Base-by-base conservation (phyloP, 1,140 invertebrate species). In the Vanessa tameamea region DNA sequence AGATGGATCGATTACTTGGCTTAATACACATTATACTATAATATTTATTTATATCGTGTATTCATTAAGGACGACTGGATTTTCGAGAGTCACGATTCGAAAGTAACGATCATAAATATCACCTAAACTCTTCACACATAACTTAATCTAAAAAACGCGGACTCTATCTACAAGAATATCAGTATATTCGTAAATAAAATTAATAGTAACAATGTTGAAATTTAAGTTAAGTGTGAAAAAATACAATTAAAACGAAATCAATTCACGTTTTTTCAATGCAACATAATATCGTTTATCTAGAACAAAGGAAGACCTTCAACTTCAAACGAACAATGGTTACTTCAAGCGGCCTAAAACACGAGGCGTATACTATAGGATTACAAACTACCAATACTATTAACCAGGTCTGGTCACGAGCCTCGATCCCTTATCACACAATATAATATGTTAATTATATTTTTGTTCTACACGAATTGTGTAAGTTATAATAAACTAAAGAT, bases 261-360 rank as follows among this genome's bases (percentile, higher is more conserved):
- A 15, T 55, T 14, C 23, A 20, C 50, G 26, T 57, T 55, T 20
- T 16, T 0, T 59, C 1, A 59, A 47, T 4, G 37, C 31, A 69
- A 69, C 37, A 15, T 59, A 59, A 69, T 69, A 48, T 57, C 64
- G 50, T 57, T 14, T 67, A 61, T 59, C 31, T 26, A 48, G 51
- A 72, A 65, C 64, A 72, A 72, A 72, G 53, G 43, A 9, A 48
- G 64, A 47, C 71, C 71, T 72, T 72, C 71, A 72, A 57, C 53
- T 72, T 66, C 50, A 72, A 23, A 65, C 31, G 16, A 67, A 72
- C 64, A 72, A 66, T 61, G 47, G 47, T 55, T 47, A 68, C 53
- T 68, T 68, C 57, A 68, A 57, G 47, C 53, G 53, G 37, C 55
- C 37, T 68, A 68, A 68, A 47, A 37, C 11, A n/a, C 23, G 15